These are phyloP conservation scores for Morelia viridis DNA, from an alignment of 2,797 vertebrate genomes.

Conservation along the genomic window DNA sequence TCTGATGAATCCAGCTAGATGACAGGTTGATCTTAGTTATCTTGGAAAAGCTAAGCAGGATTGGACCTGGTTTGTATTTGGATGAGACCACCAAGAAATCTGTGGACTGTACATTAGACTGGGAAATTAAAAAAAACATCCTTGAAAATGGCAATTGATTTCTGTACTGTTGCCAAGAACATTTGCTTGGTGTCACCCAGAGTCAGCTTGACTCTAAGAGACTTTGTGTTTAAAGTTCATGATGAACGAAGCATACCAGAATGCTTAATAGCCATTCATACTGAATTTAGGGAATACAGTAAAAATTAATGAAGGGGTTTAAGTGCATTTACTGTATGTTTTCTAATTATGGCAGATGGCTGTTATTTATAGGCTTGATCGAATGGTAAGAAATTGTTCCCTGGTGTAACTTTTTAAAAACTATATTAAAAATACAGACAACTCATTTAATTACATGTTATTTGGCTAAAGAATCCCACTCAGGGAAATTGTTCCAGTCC, in stretches of 20 bases:
- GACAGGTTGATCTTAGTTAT: neutral
- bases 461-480: conserved; percentile 19
- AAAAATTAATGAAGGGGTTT: conserved; percentile 64
- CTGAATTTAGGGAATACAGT: conserved; percentile 48
- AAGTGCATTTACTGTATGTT: conserved; percentile 53
- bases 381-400: conserved; percentile 55
- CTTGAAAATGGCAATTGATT: neutral
- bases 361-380: conserved; percentile 69
- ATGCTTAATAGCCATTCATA: conserved; percentile 65
- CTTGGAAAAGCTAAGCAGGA: neutral
- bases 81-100: neutral
- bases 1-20: neutral
- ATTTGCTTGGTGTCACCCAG: neutral
- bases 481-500: neutral
- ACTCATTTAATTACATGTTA: conserved; percentile 58
- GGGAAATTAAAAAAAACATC: neutral
- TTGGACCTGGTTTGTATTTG: neutral
- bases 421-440: conserved; percentile 39
- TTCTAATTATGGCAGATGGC: conserved; percentile 67
- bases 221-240: conserved; percentile 12
- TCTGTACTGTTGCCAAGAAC: neutral
- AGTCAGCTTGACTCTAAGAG: neutral
- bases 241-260: conserved; percentile 48
- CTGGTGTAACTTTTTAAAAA: neutral
- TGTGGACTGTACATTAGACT: neutral